Base-by-base conservation (phyloP, 2,113 vertebrate genomes). In the Zosterops pallidus region DNA sequence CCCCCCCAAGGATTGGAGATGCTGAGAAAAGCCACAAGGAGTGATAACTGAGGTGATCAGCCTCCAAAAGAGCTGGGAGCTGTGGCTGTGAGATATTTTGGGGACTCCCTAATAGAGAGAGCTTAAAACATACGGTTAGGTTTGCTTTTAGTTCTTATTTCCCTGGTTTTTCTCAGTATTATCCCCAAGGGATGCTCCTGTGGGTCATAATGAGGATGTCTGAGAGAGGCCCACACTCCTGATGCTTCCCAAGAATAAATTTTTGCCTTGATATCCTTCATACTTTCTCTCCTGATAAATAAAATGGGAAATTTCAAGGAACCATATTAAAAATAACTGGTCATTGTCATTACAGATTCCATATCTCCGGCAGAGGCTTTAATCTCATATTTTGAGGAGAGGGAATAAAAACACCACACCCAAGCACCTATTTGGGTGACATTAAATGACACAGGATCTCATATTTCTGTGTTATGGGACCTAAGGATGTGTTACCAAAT, bases 101-200 rank as follows among this genome's bases (percentile, higher is more conserved):
- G 21, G 35, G 11, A 12, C 12, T 69, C 14, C 9, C 18, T 52
- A 11, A 15, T 2, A 35, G 9, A 14, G 42, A 70, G 5, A 67
- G 14, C 15, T 79, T 46, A 14, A 26, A 41, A 37, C 2, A 3
- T 2, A 1, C 0, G 0, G 6, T 44, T n/a, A 12, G 17, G 4
- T 42, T 86, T 71, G 20, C 8, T 65, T 85, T 80, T 33, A 18
- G 16, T 59, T 86, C 56, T 68, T 35, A 1, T 41, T 76, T 79
- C 5, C 13, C 41, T 82, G 5, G 1, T 26, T 68, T 57, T 63
- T 74, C 65, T 22, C 55, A 60, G 6, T 23, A 9, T 57, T 67
- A 13, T 55, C 25, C n/a, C 33, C 15, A 17, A 59, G 10, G 18
- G 12, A 3, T 31, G 16, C 9, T 65, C 29, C 4, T 46, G 20